phyloP scores from a whole-genome alignment of 2,797 vertebrate genomes.

The Sebastes hubbsi region DNA sequence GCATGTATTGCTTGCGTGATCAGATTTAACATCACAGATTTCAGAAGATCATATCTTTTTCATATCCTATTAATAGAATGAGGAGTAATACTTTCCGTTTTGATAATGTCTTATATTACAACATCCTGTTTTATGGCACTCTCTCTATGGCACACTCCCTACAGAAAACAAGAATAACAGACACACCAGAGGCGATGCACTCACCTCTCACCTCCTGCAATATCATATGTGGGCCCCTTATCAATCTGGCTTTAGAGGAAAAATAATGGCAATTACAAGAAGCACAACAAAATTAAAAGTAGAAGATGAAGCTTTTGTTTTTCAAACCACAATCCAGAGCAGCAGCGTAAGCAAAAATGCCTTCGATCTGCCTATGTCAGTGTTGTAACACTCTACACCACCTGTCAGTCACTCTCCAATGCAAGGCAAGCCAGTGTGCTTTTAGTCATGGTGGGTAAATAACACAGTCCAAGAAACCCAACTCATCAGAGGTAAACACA shows the following conservation, averaged over 20 bases:
- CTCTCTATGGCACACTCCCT: constrained; percentile 53
- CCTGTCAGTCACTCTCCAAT: constrained; percentile 33
- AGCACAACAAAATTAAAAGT: constrained; percentile 59
- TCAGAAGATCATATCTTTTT: constrained; percentile 12
- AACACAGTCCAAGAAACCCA: constrained; percentile 37
- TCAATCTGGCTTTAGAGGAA: constrained; percentile 85
- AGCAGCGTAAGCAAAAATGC: constrained; percentile 51
- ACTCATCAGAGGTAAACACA: constrained; percentile 14
- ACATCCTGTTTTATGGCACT: constrained; percentile 38
- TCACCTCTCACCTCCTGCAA: constrained; percentile 83
- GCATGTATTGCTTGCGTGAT: constrained; percentile 14
- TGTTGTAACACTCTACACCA: constrained; percentile 29
- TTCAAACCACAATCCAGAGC: constrained; percentile 57
- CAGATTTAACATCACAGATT: constrained; percentile 17
- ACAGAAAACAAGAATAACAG: constrained; percentile 63
- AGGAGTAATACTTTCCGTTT: constrained; percentile 8
- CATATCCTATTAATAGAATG: constrained; percentile 14
- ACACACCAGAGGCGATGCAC: constrained; percentile 74
- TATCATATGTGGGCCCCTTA: constrained; percentile 83
- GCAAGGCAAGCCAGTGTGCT: constrained; percentile 55
- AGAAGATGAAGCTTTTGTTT: constrained; percentile 43
- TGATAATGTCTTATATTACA: constrained; percentile 3
- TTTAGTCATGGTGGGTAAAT: constrained; percentile 42
- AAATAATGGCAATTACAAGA: constrained; percentile 82
- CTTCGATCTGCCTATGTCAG: constrained; percentile 36